Base-by-base conservation (phyloP, 2,797 vertebrate genomes). In the Gastrophryne carolinensis region DNA sequence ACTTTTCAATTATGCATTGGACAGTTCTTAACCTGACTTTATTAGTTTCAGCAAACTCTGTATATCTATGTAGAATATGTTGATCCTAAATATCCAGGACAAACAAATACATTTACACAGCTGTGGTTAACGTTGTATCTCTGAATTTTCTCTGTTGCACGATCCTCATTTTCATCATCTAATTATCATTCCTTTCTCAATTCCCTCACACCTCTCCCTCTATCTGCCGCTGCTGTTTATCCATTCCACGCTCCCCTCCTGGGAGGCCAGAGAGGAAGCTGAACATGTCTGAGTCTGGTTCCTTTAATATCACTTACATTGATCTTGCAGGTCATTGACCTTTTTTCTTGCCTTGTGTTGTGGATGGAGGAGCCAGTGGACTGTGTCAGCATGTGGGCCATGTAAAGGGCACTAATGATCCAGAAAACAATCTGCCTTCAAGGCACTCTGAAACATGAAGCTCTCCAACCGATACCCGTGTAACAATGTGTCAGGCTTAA, bases 361-460 rank as follows among this genome's bases (percentile, higher is more conserved):
- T 62, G 65, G 68, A 73, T 83, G 72, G 0, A 62, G 56, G 63
- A 86, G 65, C 62, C 79, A 80, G 79, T 77, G 79, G 80, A 75
- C 39, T 81, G 80, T 82, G 78, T 81, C 80, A 80, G 58, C 61
- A 17, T 56, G 72, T 60, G 58, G 74, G 54, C 74, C 79, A 81
- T 77, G 73, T 80, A 83, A 86, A 82, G 52, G 79, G 65, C 82
- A 81, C 78, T 81, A 82, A 3, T 85, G 84, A 89, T 80, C 81
- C 81, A 79, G 81, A 85, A 82, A 87, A 69, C 12, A 78, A 72
- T 79, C 57, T 72, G 78, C 32, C 86, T 79, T 64, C 5, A 65
- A 77, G 75, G 58, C 75, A 77, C 19, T 62, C 29, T 34, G 58
- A 70, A 47, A 70, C 66, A 70, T 56, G 24, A 70, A 76, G 63